Conservation (phyloP, 2,113 vertebrate species). For the Bufo gargarizans region DNA sequence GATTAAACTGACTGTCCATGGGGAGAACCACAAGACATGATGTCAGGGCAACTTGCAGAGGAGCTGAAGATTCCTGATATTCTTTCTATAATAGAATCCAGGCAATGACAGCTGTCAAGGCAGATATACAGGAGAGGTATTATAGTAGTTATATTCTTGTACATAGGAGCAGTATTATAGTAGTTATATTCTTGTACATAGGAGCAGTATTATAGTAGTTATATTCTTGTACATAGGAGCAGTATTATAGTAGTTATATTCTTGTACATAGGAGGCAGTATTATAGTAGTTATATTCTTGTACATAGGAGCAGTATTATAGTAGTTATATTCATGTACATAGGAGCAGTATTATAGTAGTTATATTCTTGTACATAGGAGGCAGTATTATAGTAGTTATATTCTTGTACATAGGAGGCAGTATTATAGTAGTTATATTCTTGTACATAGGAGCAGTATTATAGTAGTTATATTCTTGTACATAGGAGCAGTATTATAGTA, state of each 20-base stretch:
- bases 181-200: no score
- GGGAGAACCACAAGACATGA: background rate
- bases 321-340: background rate
- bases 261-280: background rate
- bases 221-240: background rate
- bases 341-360: conserved; percentile 2
- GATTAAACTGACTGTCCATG: background rate
- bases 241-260: background rate
- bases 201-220: no score
- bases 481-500: no score
- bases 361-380: conserved; percentile 3
- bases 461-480: background rate
- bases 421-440: conserved; percentile 13
- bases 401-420: background rate
- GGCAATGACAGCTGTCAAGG: background rate
- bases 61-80: background rate
- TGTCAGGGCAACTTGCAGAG: no score
- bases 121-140: background rate
- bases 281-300: conserved; percentile 5
- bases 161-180: no score
- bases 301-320: conserved; percentile 2
- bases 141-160: background rate
- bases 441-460: background rate
- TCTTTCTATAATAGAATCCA: background rate
- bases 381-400: background rate